Evolutionary conservation across 2,888 invertebrate species (phyloP).

Genomic region (Maniola hyperantus): DNA sequence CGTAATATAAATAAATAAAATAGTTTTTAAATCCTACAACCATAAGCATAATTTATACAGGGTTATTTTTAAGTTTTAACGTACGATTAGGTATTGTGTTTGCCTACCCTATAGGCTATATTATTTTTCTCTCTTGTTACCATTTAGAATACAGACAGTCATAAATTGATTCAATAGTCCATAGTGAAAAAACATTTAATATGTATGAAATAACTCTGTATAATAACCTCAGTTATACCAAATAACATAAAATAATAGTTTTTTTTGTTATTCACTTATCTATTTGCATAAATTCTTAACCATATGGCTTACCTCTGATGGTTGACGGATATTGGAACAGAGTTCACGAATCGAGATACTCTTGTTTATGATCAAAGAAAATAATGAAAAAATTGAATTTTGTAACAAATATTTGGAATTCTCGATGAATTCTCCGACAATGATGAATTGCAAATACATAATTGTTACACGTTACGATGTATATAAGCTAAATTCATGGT

Average conservation of each 20-base stretch:
- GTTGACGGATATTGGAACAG: neutral
- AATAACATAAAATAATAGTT: constrained; percentile 54
- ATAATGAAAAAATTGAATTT: neutral
- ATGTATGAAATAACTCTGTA: constrained; percentile 71
- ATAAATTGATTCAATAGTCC: constrained; percentile 3
- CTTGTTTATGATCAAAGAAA: neutral
- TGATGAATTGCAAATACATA: neutral
- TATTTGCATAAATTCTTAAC: constrained; percentile 28
- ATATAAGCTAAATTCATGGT: neutral
- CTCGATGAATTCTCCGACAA: neutral
- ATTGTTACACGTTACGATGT: neutral
- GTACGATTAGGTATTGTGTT: constrained; percentile 41
- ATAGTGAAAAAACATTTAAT: constrained; percentile 8
- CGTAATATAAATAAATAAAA: constrained; percentile 66
- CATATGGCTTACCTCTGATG: constrained; percentile 3
- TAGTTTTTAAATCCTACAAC: constrained; percentile 69
- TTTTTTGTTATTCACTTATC: constrained; percentile 30
- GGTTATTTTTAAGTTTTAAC: constrained; percentile 74
- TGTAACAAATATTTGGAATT: constrained; percentile 4
- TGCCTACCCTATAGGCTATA: constrained; percentile 11
- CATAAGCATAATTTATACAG: constrained; percentile 82
- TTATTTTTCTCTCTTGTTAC: constrained; percentile 32
- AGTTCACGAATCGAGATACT: neutral
- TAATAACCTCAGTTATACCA: constrained; percentile 78
- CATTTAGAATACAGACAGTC: constrained; percentile 25